Conservation (phyloP, 1,140 invertebrate species). For the Matsumurasca onukii region DNA sequence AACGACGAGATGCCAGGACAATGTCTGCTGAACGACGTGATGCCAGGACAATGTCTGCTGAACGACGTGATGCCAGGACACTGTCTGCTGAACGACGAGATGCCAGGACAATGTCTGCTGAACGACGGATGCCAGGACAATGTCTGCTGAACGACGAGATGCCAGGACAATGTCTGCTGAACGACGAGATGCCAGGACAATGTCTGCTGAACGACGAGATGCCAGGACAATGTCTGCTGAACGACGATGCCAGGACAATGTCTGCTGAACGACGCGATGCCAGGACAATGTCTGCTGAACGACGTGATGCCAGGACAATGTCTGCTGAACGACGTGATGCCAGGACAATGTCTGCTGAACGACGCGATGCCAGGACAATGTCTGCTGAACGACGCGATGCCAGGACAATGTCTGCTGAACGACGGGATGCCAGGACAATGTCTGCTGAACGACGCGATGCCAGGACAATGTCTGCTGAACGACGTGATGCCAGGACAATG, state of each 20-base stretch:
- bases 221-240: background rate
- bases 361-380: background rate
- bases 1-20: no score
- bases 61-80: background rate
- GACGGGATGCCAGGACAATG: background rate
- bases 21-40: no score
- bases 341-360: background rate
- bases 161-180: background rate
- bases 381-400: background rate
- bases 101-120: background rate
- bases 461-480: background rate
- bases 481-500: background rate
- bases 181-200: background rate
- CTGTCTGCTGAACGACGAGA: background rate
- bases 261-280: background rate
- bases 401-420: background rate
- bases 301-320: background rate
- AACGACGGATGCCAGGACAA: conserved; percentile 1
- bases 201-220: background rate
- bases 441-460: conserved; percentile 3
- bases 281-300: background rate
- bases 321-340: conserved; percentile 23
- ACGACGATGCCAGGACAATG: background rate
- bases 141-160: background rate
- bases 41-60: background rate